phyloP scores from a whole-genome alignment of 2,113 vertebrate species.

The Gallinago media region DNA sequence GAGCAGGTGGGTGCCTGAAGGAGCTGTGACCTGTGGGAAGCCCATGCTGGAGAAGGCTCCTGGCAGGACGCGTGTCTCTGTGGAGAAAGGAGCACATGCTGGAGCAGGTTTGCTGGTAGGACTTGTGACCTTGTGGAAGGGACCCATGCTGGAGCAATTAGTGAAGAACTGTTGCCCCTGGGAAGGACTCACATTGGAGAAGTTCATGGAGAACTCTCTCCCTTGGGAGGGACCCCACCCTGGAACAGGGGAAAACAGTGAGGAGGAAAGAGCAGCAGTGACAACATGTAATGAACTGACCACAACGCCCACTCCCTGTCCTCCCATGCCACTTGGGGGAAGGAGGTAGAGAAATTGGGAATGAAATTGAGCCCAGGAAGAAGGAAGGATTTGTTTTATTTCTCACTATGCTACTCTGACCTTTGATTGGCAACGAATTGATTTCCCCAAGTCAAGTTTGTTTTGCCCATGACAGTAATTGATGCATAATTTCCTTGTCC shows the following conservation, averaged over 20 bases:
- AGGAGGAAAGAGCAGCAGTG: background rate
- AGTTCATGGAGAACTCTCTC: background rate
- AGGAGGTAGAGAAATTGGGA: background rate
- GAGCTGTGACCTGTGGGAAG: background rate
- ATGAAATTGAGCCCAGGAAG: background rate
- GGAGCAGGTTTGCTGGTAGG: background rate
- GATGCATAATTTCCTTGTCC: background rate
- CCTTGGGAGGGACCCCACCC: rapidly evolving
- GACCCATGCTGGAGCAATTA: background rate
- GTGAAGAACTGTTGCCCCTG: background rate
- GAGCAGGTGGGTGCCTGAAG: background rate
- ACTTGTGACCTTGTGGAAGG: background rate
- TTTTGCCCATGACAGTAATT: background rate
- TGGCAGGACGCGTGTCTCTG: background rate
- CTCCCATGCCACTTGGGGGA: rapidly evolving
- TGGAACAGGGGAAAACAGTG: background rate
- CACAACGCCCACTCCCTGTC: rapidly evolving
- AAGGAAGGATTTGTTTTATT: background rate
- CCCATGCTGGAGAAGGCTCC: background rate
- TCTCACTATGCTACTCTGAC: background rate
- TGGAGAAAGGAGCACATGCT: background rate
- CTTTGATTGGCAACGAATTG: background rate
- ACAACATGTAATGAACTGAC: background rate
- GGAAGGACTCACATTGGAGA: background rate
- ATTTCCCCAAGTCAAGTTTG: background rate